phyloP scores from a whole-genome alignment of 2,797 vertebrate species.

The Rhynchotus rufescens region DNA sequence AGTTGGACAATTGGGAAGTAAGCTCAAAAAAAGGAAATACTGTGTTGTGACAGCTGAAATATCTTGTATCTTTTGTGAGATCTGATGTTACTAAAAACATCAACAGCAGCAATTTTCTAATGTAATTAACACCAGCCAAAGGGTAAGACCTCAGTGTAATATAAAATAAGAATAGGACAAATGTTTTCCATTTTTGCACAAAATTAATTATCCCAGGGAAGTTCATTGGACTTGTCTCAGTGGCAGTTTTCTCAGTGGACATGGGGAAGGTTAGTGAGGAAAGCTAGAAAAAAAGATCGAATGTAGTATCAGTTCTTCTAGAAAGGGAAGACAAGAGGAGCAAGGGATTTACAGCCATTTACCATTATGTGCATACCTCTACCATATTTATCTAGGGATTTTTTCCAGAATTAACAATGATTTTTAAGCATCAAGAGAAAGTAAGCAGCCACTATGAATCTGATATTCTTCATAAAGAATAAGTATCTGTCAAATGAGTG shows the following conservation, averaged over 20 bases:
- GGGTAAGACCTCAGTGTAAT: not conserved
- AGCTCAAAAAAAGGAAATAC: not conserved
- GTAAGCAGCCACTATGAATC: not conserved
- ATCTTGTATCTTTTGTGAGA: conserved; percentile 6
- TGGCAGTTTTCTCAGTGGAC: not conserved
- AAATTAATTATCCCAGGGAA: not conserved
- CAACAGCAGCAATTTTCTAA: not conserved
- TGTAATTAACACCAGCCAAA: conserved; percentile 24
- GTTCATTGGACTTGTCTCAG: not conserved
- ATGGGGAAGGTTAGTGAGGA: not conserved
- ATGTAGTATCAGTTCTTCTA: not conserved
- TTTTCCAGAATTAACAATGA: not conserved
- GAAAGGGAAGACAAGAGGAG: not conserved
- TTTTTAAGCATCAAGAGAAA: not conserved
- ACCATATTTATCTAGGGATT: not conserved
- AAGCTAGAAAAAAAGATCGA: not conserved
- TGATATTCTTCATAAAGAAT: not conserved
- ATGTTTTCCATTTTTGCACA: not conserved
- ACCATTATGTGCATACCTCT: too few relatives aligned
- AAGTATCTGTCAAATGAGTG: not conserved
- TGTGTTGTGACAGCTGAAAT: not conserved
- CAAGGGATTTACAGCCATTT: not conserved
- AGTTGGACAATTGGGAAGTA: not conserved
- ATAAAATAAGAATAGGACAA: not conserved
- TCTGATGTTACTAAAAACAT: not conserved